These are phyloP conservation scores for Rapana venosa DNA, from an alignment of 2,888 invertebrate species.

Conservation along the genomic window DNA sequence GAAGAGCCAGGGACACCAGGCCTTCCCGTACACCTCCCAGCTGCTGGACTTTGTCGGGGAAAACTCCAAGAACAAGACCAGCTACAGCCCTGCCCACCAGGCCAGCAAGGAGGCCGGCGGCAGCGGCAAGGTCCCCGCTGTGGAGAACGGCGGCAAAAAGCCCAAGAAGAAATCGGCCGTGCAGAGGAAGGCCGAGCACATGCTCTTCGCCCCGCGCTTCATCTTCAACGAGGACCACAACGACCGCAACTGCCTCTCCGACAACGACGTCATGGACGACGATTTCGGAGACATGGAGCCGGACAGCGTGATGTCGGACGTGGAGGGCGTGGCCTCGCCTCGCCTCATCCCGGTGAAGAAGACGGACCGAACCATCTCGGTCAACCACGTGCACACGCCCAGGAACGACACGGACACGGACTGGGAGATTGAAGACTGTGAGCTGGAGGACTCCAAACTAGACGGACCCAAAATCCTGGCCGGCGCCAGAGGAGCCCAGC, in stretches of 20 bases:
- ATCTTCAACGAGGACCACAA: constrained; percentile 38
- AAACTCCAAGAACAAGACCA: constrained; percentile 5
- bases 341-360: constrained; percentile 50
- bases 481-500: constrained; percentile 34
- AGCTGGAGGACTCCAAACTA: constrained; percentile 41
- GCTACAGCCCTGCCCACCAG: constrained; percentile 14
- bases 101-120: background rate
- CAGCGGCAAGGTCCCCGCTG: background rate
- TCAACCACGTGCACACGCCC: constrained; percentile 21
- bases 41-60: constrained; percentile 38
- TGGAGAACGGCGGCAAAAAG: constrained; percentile 14
- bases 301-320: constrained; percentile 50
- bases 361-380: constrained; percentile 43
- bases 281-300: constrained; percentile 48
- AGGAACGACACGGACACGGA: constrained; percentile 47
- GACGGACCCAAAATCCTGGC: constrained; percentile 38
- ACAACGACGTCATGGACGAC: constrained; percentile 48
- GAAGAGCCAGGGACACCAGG: background rate
- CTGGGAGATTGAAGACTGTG: constrained; percentile 50
- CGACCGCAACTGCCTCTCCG: constrained; percentile 49
- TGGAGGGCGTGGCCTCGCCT: constrained; percentile 44
- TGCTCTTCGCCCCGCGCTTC: constrained; percentile 48
- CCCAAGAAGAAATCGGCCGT: constrained; percentile 36
- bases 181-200: constrained; percentile 40
- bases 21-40: constrained; percentile 45